Evolutionary conservation across 2,888 invertebrate genomes (phyloP).

Genomic region (Archips xylosteana): DNA sequence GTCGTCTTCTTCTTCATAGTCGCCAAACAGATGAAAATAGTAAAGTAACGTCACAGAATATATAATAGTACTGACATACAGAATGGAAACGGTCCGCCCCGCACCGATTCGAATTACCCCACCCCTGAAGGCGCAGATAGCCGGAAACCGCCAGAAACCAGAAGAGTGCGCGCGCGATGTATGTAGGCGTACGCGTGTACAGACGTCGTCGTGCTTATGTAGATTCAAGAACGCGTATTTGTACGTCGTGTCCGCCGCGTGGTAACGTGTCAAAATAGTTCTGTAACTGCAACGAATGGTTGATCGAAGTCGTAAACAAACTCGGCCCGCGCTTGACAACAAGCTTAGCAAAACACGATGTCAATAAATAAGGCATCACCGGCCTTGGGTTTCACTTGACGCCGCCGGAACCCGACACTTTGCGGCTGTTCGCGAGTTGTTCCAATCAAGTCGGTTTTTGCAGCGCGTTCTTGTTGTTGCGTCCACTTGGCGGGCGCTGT

Average conservation of each 20-base stretch:
- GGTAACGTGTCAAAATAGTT: not conserved
- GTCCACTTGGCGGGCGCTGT: conserved; percentile 51
- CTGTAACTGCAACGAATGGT: not conserved
- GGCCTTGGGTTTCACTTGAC: conserved; percentile 24
- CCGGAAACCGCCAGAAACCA: too few species aligned
- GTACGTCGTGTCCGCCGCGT: too few species aligned
- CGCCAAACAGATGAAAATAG: not conserved
- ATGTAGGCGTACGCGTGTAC: too few species aligned
- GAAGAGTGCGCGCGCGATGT: too few species aligned
- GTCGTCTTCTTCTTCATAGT: too few species aligned
- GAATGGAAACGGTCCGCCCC: too few species aligned
- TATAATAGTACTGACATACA: too few species aligned
- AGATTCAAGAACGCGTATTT: too few species aligned
- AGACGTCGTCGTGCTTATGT: too few species aligned
- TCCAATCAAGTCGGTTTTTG: conserved; percentile 21
- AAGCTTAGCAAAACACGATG: conserved; percentile 9
- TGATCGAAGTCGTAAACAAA: not conserved
- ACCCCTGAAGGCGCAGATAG: too few species aligned
- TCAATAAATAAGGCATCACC: conserved; percentile 8
- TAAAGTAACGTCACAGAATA: too few species aligned
- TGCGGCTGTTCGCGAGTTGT: conserved; percentile 17
- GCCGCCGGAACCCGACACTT: conserved; percentile 21
- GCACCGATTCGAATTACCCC: too few species aligned
- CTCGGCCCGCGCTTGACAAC: conserved; percentile 2
- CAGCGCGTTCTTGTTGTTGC: conserved; percentile 46